Percentiles rank a stretch among this genome's conserved stretches.
phyloP scores from a whole-genome alignment of 2,797 vertebrate species.

The Brachyrhaphis roseni region DNA sequence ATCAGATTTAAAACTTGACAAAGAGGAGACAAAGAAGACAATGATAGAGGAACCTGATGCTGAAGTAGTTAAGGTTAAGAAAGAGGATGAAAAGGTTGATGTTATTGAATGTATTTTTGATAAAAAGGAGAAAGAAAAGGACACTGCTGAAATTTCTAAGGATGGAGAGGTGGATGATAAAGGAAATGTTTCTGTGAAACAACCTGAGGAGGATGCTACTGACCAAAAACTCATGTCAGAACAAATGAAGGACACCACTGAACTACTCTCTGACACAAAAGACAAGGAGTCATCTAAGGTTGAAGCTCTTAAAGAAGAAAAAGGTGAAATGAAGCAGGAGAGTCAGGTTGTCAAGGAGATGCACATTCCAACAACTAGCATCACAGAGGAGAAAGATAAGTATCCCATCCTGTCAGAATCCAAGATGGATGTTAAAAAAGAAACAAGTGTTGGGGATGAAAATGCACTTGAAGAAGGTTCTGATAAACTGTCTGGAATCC shows the following conservation, averaged over 20 bases:
- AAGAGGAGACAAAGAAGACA: conserved; percentile 47
- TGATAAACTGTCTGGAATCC: conserved; percentile 22
- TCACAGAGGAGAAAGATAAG: conserved; percentile 40
- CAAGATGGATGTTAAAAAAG: conserved; percentile 40
- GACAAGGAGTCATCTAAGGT: conserved; percentile 20
- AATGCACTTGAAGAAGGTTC: conserved; percentile 19
- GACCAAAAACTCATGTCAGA: conserved; percentile 47
- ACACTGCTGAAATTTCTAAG: conserved; percentile 20
- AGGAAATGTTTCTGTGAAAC: conserved; percentile 27
- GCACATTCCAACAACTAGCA: not conserved
- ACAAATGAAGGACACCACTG: conserved; percentile 18
- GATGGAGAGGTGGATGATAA: conserved; percentile 39
- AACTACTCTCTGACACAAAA: conserved; percentile 21
- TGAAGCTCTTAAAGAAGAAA: conserved; percentile 31
- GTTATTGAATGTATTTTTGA: conserved; percentile 15
- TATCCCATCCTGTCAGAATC: conserved; percentile 27
- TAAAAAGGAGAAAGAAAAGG: conserved; percentile 32
- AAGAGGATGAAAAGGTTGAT: conserved; percentile 36
- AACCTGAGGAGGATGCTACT: conserved; percentile 8
- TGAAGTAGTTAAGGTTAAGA: conserved; percentile 33
- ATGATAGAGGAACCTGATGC: conserved; percentile 13
- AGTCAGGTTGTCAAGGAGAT: conserved; percentile 10
- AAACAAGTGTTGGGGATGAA: conserved; percentile 20
- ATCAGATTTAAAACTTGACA: conserved; percentile 32
- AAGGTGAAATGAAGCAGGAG: conserved; percentile 12